These are phyloP conservation scores for Oopsacas minuta DNA, from an alignment of 37 sponge, comb jelly and placozoan species.

Conservation along the genomic window DNA sequence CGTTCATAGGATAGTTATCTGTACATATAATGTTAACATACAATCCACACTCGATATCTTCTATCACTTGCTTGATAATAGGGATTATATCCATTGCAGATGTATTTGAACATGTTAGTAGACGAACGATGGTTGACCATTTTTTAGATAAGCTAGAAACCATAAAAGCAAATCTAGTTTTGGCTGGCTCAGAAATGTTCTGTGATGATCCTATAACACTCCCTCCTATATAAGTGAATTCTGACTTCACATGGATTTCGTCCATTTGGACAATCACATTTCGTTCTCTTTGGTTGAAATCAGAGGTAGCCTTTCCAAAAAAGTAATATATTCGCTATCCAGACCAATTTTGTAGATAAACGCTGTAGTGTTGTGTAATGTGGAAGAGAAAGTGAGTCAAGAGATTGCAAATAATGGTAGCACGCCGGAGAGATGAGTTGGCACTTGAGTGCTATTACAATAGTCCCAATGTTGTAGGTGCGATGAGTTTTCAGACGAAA, in stretches of 20 bases:
- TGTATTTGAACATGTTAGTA: not conserved
- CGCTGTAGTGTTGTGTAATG: constrained; percentile 1
- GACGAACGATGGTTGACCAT: constrained; percentile 8
- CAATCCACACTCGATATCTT: not conserved
- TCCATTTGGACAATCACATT: constrained; percentile 8
- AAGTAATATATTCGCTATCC: not conserved
- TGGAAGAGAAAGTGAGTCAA: not conserved
- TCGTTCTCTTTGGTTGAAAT: not conserved
- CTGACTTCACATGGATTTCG: not conserved
- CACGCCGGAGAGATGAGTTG: not conserved
- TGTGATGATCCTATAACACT: not conserved
- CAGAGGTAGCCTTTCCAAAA: not conserved
- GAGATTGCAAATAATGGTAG: not conserved
- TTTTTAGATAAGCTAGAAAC: constrained; percentile 9
- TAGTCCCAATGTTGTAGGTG: not conserved
- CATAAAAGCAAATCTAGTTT: not conserved
- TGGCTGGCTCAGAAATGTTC: not conserved
- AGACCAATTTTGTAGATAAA: not conserved
- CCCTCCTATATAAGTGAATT: not conserved
- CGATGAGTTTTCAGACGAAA: not conserved
- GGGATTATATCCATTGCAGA: not conserved
- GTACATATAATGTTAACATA: constrained; percentile 3
- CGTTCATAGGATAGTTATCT: not conserved
- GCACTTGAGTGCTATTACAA: not conserved
- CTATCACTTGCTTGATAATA: not conserved